Conservation (phyloP, 2,888 invertebrate species). For the Melangyna quadrimaculata region DNA sequence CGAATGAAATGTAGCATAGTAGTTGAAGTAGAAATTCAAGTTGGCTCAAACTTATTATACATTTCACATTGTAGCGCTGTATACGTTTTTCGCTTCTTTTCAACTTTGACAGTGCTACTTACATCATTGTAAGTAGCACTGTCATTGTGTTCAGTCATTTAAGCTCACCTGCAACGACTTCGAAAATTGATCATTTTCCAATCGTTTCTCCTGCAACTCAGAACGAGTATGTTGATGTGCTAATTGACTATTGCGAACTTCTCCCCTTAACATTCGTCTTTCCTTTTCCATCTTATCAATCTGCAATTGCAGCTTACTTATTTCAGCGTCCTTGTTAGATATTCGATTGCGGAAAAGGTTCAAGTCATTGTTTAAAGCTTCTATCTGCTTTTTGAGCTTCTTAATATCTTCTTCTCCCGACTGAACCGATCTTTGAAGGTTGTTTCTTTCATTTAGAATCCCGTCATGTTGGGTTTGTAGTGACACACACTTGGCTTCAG, state of each 20-base stretch:
- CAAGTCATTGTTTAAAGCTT: constrained; percentile 81
- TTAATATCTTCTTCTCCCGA: constrained; percentile 86
- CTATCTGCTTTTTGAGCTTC: constrained; percentile 88
- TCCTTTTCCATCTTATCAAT: constrained; percentile 87
- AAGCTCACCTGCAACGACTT: constrained; percentile 84
- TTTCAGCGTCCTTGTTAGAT: constrained; percentile 86
- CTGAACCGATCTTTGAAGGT: constrained; percentile 87
- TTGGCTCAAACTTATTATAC: no score
- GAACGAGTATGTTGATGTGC: constrained; percentile 79
- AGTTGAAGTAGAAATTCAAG: no score
- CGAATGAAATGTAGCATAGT: no score
- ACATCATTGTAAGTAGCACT: no score
- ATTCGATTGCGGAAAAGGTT: constrained; percentile 86
- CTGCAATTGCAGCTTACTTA: constrained; percentile 87
- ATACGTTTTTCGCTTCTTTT: no score
- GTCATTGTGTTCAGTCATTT: no score
- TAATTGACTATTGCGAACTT: constrained; percentile 79
- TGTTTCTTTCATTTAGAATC: constrained; percentile 88
- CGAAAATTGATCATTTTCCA: constrained; percentile 83
- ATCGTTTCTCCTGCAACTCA: constrained; percentile 78
- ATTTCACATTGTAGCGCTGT: no score
- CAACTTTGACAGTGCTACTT: no score
- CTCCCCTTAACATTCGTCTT: constrained; percentile 84
- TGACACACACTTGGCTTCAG: constrained; percentile 76
- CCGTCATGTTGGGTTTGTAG: constrained; percentile 87